These are phyloP conservation scores for Strix occidentalis DNA, from an alignment of 2,797 vertebrate species.

Conservation along the genomic window DNA sequence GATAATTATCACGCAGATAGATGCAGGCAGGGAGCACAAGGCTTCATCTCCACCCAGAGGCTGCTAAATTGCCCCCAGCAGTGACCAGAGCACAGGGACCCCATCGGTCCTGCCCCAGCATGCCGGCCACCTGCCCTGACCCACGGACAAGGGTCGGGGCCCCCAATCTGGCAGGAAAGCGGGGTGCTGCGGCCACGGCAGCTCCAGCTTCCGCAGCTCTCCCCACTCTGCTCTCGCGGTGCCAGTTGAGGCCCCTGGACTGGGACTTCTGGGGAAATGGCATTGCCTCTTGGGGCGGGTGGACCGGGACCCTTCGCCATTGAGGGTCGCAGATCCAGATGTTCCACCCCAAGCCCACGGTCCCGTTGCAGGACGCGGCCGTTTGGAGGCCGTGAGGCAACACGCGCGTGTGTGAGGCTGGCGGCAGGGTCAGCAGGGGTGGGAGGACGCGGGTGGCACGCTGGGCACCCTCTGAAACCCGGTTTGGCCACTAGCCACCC, in stretches of 20 bases:
- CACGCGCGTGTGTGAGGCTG: background rate
- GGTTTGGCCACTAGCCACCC: background rate
- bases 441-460: background rate
- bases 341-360: no score
- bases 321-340: background rate
- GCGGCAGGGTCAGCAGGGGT: background rate
- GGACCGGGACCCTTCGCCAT: background rate
- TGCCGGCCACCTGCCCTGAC: no score
- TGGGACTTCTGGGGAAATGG: background rate
- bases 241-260: background rate
- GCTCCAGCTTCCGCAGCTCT: background rate
- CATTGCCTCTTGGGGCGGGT: no score
- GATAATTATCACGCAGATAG: accelerated
- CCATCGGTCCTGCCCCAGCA: no score
- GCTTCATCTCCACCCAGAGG: background rate
- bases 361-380: no score
- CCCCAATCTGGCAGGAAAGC: background rate
- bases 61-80: background rate
- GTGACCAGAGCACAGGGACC: no score
- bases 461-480: background rate
- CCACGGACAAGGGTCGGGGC: background rate
- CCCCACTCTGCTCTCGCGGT: background rate
- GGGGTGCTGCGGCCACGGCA: accelerated
- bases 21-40: background rate
- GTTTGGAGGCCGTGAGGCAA: background rate